Base-by-base conservation (phyloP, 1,140 invertebrate genomes). In the Drosophila kurseongensis region DNA sequence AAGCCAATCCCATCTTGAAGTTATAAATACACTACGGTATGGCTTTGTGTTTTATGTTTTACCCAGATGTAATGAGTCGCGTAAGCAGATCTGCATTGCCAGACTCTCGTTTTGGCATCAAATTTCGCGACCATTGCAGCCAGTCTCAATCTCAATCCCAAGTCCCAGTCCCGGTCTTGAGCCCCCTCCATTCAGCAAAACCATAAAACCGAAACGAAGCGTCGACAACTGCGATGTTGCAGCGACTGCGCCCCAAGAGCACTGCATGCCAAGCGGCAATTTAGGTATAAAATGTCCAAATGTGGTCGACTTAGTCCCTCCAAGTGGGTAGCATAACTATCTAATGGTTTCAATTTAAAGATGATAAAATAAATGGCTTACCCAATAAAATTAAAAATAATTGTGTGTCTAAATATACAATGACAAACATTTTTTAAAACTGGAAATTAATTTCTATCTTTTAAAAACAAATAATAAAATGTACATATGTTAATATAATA, bases 211-310 rank as follows among this genome's bases (percentile, higher is more conserved):
- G 84, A 88, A 89, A 88, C 83, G 83, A 35, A 78, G 68, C 79
- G 77, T 47, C 48, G 81, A 56, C 59, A 29, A 29, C 52, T 13
- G 10, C 71, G 68, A 52, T 72, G 58, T 63, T 72, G 65, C 14
- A 51, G 59, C 48, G 52, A 62, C 69, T 71, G 69, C 57, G 51
- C 62, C 67, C 59, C 67, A 67, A 80, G 63, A 58, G 65, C 51
- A 68, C 83, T 83, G 84, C 82, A 86, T 86, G 82, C 83, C 75
- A 79, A 82, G 75, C 83, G 78, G 78, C 77, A 89, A 84, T 84
- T 89, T 89, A 78, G 51, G 84, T 80, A 89, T 89, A 89, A 89
- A 89, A 72, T 89, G 84, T 89, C 84, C 80, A 89, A 89, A 84
- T 84, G 77, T 80, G 83, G 61, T 88, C 67, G 75, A 56, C 78